Evolutionary conservation across 2,113 vertebrate species (phyloP).

Genomic region (Caranx melampygus): DNA sequence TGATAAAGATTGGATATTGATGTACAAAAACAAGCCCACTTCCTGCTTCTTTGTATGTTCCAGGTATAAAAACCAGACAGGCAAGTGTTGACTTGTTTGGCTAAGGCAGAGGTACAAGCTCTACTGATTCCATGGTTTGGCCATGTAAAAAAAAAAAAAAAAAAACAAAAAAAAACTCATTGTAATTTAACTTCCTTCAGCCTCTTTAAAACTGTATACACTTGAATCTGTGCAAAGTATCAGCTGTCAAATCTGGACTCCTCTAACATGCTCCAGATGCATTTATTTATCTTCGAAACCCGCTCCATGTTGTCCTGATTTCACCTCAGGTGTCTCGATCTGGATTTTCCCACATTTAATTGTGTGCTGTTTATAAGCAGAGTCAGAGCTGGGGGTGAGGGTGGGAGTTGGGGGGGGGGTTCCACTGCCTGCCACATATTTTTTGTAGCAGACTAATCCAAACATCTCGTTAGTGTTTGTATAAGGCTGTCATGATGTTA

Average conservation of each 20-base stretch:
- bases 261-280: too few species aligned
- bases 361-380: not conserved
- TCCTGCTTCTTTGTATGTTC: too few species aligned
- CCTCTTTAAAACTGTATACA: too few species aligned
- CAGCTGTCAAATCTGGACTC: not conserved
- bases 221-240: not conserved
- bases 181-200: not conserved
- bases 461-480: conserved; percentile 24
- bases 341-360: not conserved
- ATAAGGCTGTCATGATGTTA: conserved; percentile 23
- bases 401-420: not conserved
- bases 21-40: too few species aligned
- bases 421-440: conserved; percentile 8
- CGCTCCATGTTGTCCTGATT: not conserved
- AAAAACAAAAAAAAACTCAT: too few species aligned
- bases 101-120: too few species aligned
- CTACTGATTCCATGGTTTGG: too few species aligned
- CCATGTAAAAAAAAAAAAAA: too few species aligned
- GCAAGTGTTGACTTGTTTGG: too few species aligned
- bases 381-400: not conserved
- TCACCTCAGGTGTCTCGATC: not conserved
- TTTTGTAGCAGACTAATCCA: conserved; percentile 27
- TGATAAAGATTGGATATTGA: too few species aligned
- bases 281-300: not conserved
- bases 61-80: too few species aligned